A percentile compares a stretch with the other conserved stretches of the same genome.
Conservation (phyloP, 2,888 invertebrate genomes). For the Cantharis rufa region DNA sequence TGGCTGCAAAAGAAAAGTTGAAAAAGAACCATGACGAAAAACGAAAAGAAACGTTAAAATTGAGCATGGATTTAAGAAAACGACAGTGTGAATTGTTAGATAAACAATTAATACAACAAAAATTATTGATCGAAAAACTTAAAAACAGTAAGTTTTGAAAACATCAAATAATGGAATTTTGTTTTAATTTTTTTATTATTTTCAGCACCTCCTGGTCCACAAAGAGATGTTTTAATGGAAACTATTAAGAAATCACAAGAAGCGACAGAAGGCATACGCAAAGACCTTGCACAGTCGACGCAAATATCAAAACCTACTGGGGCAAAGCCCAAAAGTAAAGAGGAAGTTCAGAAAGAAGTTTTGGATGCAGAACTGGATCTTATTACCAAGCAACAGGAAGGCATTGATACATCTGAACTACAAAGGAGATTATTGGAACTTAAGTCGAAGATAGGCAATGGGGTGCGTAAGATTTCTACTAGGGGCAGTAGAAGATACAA, state of each 20-base stretch:
- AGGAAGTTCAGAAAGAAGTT: constrained; percentile 86
- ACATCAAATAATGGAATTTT: not conserved
- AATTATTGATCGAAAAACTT: constrained; percentile 77
- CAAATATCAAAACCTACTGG: constrained; percentile 41
- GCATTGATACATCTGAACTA: constrained; percentile 82
- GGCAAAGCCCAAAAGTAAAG: constrained; percentile 65
- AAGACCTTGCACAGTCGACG: constrained; percentile 60
- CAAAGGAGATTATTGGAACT: constrained; percentile 78
- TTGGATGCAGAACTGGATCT: constrained; percentile 90
- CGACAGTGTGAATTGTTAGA: constrained; percentile 85
- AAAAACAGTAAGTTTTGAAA: constrained; percentile 66
- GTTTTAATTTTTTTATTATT: not conserved
- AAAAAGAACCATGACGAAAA: constrained; percentile 77
- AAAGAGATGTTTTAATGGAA: constrained; percentile 73
- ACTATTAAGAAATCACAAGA: constrained; percentile 84
- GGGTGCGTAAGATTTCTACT: constrained; percentile 48
- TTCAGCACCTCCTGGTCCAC: constrained; percentile 68
- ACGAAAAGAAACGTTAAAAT: constrained; percentile 73
- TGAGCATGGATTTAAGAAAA: constrained; percentile 80
- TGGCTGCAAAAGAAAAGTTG: constrained; percentile 68
- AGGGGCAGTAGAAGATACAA: constrained; percentile 49
- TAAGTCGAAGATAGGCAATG: constrained; percentile 60
- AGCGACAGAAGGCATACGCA: constrained; percentile 77
- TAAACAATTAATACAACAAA: constrained; percentile 87
- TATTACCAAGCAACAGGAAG: constrained; percentile 86